Evolutionary conservation across 1,140 invertebrate species (phyloP).

Genomic region (Meloidogyne floridensis): DNA sequence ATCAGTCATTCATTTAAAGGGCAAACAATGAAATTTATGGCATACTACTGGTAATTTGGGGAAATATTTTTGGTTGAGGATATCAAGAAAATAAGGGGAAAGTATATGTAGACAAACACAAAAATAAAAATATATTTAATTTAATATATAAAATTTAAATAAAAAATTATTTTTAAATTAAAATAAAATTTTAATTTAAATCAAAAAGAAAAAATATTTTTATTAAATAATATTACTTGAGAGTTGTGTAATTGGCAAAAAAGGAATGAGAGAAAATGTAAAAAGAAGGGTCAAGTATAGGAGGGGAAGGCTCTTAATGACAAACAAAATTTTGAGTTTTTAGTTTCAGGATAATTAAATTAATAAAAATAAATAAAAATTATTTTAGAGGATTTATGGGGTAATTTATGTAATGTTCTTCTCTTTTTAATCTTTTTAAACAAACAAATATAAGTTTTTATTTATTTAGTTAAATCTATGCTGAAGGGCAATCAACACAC

Average conservation of each 20-base stretch:
- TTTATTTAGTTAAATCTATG: not conserved
- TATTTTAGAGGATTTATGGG: not conserved
- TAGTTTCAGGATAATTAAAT: conserved; percentile 15
- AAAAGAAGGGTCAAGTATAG: not conserved
- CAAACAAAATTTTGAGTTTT: not conserved
- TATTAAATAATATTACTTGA: conserved; percentile 1
- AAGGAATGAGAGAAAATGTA: not conserved
- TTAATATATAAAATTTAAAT: too few species aligned
- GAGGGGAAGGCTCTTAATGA: not conserved
- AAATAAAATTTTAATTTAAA: too few species aligned
- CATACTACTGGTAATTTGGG: not conserved
- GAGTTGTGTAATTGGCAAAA: not conserved
- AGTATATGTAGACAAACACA: not conserved
- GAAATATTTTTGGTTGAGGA: not conserved
- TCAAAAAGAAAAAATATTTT: not conserved
- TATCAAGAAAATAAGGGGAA: not conserved
- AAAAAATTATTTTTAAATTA: too few species aligned
- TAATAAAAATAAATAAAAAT: not conserved
- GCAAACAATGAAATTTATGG: not conserved
- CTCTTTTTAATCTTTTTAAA: too few species aligned
- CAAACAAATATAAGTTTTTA: not conserved
- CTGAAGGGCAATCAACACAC: not conserved
- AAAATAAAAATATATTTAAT: too few species aligned
- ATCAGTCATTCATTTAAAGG: conserved; percentile 3
- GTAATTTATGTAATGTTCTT: too few species aligned